Evolutionary conservation across 2,113 vertebrate species (phyloP).

Genomic region (Sitta europaea): DNA sequence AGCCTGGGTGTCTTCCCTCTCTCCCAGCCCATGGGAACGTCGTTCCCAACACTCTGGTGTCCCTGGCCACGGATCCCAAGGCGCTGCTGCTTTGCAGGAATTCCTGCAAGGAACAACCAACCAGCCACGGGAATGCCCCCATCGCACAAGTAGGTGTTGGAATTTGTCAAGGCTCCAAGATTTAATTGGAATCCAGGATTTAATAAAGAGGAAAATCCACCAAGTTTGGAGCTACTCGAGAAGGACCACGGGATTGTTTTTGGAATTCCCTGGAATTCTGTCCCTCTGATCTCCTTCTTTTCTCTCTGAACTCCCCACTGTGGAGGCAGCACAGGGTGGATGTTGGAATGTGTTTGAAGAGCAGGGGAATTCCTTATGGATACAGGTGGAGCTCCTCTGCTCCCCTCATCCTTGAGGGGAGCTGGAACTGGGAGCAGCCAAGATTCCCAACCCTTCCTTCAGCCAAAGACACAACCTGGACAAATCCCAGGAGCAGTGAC

Average conservation of each 20-base stretch:
- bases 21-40: accelerated
- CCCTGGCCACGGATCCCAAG: neutral
- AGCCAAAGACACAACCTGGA: neutral
- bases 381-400: neutral
- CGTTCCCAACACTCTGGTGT: accelerated
- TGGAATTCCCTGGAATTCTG: neutral
- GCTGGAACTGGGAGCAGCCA: neutral
- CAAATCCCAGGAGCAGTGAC: accelerated
- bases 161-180: neutral
- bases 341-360: neutral
- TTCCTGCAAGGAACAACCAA: neutral
- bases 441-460: neutral
- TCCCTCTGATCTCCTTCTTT: neutral
- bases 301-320: neutral
- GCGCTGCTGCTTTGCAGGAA: neutral
- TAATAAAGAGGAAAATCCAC: neutral
- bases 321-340: neutral
- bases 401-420: neutral
- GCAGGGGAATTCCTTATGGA: neutral
- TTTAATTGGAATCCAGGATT: neutral
- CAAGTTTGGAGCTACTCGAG: neutral
- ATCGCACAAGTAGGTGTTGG: neutral
- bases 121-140: neutral
- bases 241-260: neutral
- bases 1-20: neutral